phyloP scores from a whole-genome alignment of 2,888 invertebrate species.

The Chymomyza caudatula region DNA sequence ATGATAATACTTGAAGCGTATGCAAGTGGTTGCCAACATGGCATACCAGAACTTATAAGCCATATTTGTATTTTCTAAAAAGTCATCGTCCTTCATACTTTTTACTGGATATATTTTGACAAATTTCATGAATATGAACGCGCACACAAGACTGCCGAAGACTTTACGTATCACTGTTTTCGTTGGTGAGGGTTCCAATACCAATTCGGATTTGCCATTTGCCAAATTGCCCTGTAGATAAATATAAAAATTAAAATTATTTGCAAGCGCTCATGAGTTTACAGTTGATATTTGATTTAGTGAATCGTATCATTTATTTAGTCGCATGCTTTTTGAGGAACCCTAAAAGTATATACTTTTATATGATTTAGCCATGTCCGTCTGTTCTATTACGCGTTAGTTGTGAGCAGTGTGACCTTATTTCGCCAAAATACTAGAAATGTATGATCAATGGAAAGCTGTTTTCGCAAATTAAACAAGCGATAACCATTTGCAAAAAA shows the following conservation, averaged over 20 bases:
- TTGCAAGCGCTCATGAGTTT: too few relatives aligned
- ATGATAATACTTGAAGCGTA: constrained; percentile 95
- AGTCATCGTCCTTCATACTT: constrained; percentile 84
- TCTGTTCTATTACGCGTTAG: too few relatives aligned
- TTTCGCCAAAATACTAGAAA: too few relatives aligned
- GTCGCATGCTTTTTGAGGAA: too few relatives aligned
- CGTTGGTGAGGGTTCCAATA: constrained; percentile 85
- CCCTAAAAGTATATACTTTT: too few relatives aligned
- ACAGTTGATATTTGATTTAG: too few relatives aligned
- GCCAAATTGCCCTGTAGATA: constrained; percentile 78
- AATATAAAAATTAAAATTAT: not conserved
- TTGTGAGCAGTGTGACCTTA: too few relatives aligned
- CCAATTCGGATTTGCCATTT: constrained; percentile 78
- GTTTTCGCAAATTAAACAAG: too few relatives aligned
- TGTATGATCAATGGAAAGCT: too few relatives aligned
- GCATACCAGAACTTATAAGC: constrained; percentile 86
- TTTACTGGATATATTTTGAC: constrained; percentile 86
- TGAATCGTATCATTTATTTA: too few relatives aligned
- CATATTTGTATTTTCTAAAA: constrained; percentile 81
- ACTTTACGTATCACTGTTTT: constrained; percentile 86
- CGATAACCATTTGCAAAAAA: too few relatives aligned
- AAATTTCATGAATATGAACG: constrained; percentile 84
- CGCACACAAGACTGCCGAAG: constrained; percentile 84
- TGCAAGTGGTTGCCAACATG: constrained; percentile 85
- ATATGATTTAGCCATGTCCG: too few relatives aligned